Base-by-base conservation (phyloP, 2,113 vertebrate species). In the Tricholaema leucomelas region DNA sequence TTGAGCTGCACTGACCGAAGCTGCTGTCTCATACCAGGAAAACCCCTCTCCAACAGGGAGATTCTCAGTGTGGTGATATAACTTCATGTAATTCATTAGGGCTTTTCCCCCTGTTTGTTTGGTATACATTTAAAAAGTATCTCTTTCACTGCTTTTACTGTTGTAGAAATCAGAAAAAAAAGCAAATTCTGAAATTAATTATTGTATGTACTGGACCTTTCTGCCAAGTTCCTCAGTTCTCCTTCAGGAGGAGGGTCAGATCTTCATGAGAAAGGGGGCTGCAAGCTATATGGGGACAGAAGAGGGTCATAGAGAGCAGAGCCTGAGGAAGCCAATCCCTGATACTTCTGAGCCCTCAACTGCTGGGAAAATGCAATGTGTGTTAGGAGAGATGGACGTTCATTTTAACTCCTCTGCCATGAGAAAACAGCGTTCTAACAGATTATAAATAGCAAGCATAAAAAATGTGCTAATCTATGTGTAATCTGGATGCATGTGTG, bases 81-180 rank as follows among this genome's bases (percentile, higher is more conserved):
- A 56, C 23, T 8, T 44, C 36, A 28, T 71, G 40, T 50, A 48
- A 72, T 10, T 59, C 8, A 28, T 64, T 71, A 40, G 46, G 6
- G 2, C 0, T 12, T 27, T 63, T 28, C 10, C 18, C 2, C 2
- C 3, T 3, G 6, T 46, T 60, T 33, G 18, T 40, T 78, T 40
- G 24, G 24, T 60, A 24, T 61, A 5, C 44, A 40, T 60, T 73
- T 46, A 60, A 2, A 65, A 72, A n/a, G 25, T 0, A 8, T 33
- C 27, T 40, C 28, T 38, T 28, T 31, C 24, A 25, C 19, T n/a
- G 12, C 36, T 73, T 61, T 30, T 60, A 31, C 24, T 2, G 3
- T 23, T 61, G 55, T 18, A 55, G 46, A 63, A 81, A 54, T 17
- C 36, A 44, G 54, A 6, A 4, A 18, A 10, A 54, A 71, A 54